Percentiles rank a stretch among this genome's conserved stretches.
Evolutionary conservation across 2,888 invertebrate species (phyloP).

Genomic region (Archips crataeganus): DNA sequence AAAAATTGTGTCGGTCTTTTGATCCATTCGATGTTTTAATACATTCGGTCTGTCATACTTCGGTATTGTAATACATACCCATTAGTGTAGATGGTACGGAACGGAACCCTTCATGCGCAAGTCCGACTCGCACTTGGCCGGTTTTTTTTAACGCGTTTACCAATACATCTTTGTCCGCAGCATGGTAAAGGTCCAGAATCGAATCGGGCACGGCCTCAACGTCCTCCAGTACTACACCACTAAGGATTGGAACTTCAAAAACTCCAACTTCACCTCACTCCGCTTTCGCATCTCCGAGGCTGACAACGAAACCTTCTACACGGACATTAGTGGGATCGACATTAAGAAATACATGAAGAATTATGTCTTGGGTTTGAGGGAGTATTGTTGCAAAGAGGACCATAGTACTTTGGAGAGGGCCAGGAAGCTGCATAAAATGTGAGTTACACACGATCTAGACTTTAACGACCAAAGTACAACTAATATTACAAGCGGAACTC

Average conservation of each 20-base stretch:
- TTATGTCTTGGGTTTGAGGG: slow-evolving; percentile 92
- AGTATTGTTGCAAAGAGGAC: slow-evolving; percentile 93
- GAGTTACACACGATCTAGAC: slow-evolving; percentile 50
- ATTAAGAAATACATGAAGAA: slow-evolving; percentile 66
- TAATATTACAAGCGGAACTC: too few species aligned
- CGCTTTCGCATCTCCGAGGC: slow-evolving; percentile 78
- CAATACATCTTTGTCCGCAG: slow-evolving; percentile 62
- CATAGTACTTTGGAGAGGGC: slow-evolving; percentile 91
- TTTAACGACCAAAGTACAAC: too few species aligned
- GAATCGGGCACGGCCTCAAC: slow-evolving; percentile 87
- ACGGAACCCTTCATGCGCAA: too few species aligned
- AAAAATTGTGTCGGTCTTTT: too few species aligned
- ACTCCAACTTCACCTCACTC: slow-evolving; percentile 85
- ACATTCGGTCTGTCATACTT: too few species aligned
- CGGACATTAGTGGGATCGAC: slow-evolving; percentile 66
- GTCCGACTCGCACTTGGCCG: too few species aligned
- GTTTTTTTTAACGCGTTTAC: too few species aligned
- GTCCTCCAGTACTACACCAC: slow-evolving; percentile 93
- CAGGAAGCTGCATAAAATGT: slow-evolving; percentile 87
- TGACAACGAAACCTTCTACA: slow-evolving; percentile 88
- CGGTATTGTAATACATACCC: too few species aligned
- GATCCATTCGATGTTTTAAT: too few species aligned
- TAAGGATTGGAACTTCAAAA: slow-evolving; percentile 92
- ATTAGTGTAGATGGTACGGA: too few species aligned
- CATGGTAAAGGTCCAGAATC: slow-evolving; percentile 87